Conservation (phyloP, 1,140 invertebrate genomes). For the Bombyx mandarina region DNA sequence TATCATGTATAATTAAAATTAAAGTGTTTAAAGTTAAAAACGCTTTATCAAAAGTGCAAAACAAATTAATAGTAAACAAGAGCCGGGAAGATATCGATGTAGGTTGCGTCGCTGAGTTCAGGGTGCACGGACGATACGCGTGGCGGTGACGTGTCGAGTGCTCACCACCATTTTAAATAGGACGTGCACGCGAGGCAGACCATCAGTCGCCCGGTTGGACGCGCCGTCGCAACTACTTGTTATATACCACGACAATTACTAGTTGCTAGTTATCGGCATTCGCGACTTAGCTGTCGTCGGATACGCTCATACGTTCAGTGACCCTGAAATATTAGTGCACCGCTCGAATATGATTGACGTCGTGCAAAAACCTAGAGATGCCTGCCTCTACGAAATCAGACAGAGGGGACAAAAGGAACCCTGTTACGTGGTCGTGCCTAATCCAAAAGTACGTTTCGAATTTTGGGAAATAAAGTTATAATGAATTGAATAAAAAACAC, state of each 20-base stretch:
- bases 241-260: constrained; percentile 4
- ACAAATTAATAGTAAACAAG: constrained; percentile 27
- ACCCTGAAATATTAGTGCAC: constrained; percentile 23
- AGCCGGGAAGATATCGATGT: constrained; percentile 40
- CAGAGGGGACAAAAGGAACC: constrained; percentile 74
- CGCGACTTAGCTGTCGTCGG: constrained; percentile 24
- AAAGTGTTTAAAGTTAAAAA: no score
- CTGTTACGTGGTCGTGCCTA: constrained; percentile 77
- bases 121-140: constrained; percentile 39
- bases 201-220: constrained; percentile 61
- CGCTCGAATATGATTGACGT: constrained; percentile 60
- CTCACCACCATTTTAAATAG: constrained; percentile 62
- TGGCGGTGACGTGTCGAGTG: constrained; percentile 60
- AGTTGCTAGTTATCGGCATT: constrained; percentile 25
- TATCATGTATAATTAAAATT: no score
- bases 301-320: constrained; percentile 24
- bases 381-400: constrained; percentile 75
- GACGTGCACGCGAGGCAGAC: constrained; percentile 51
- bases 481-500: no score
- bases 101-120: constrained; percentile 39
- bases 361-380: constrained; percentile 61
- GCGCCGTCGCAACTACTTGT: constrained; percentile 27
- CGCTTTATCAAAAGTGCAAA: background rate
- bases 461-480: no score
- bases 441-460: constrained; percentile 73